These are phyloP conservation scores for Drosophila infuscata DNA, from an alignment of 2,888 invertebrate species.

Conservation along the genomic window DNA sequence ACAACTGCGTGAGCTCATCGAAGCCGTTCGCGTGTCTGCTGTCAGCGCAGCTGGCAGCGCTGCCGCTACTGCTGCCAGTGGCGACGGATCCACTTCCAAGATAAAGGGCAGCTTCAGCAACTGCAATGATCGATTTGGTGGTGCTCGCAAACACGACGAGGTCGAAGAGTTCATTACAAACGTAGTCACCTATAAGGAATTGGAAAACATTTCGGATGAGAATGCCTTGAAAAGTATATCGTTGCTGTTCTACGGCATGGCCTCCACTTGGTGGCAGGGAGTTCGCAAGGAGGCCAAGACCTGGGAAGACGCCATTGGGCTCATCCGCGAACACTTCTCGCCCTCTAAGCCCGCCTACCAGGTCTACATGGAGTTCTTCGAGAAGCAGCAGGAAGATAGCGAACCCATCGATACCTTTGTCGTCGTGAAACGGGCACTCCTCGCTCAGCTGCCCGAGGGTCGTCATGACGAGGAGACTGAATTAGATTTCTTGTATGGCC, in stretches of 20 bases:
- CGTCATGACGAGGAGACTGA: constrained; percentile 82
- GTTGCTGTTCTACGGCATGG: constrained; percentile 76
- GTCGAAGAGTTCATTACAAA: constrained; percentile 82
- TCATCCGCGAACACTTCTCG: constrained; percentile 83
- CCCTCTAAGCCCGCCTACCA: constrained; percentile 83
- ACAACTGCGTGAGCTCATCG: constrained; percentile 80
- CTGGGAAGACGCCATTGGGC: constrained; percentile 80
- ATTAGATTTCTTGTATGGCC: constrained; percentile 81
- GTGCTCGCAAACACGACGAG: constrained; percentile 80
- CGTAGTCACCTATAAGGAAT: constrained; percentile 80
- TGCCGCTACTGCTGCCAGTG: constrained; percentile 34
- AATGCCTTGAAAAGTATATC: constrained; percentile 82
- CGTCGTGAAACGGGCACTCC: constrained; percentile 80
- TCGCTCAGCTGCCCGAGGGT: constrained; percentile 81
- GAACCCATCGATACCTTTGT: constrained; percentile 80
- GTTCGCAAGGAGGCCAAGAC: constrained; percentile 81
- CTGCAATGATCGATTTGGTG: constrained; percentile 73
- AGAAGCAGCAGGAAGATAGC: constrained; percentile 72
- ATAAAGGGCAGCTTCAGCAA: constrained; percentile 79
- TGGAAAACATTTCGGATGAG: constrained; percentile 80
- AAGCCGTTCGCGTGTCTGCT: constrained; percentile 69
- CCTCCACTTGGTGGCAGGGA: constrained; percentile 84
- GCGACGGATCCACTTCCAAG: constrained; percentile 37
- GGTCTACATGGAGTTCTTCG: constrained; percentile 83
- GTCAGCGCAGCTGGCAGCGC: constrained; percentile 40